Base-by-base conservation (phyloP, 2,113 vertebrate species). In the Camelus bactrianus region DNA sequence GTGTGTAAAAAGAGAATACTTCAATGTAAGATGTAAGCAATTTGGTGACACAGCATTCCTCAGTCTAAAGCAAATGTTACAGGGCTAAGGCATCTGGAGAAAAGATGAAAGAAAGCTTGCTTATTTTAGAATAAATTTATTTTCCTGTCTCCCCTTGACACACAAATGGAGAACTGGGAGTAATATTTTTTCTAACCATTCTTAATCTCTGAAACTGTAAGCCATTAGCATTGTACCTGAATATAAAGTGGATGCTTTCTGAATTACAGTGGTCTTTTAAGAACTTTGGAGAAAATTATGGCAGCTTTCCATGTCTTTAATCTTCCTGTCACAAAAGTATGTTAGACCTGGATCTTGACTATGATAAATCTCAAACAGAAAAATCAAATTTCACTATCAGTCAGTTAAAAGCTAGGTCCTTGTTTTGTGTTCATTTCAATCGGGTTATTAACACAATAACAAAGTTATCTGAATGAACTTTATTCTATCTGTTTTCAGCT, bases 311-410 rank as follows among this genome's bases (percentile, higher is more conserved):
- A 96, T 84, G 81, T 98, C 93, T 98, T 98, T 98, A 98, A 98
- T 98, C 98, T 98, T 98, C 98, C 97, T 98, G 97, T 98, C 98
- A 98, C 52, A 97, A 97, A 98, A 60, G 84, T 98, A 96, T 97
- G 70, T 95, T 97, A 97, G 96, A 93, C n/a, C 64, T 97, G 70
- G 60, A 91, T 98, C 94, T 96, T 98, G 87, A 97, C 98, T 98
- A 91, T 95, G 96, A 98, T 97, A 95, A 81, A 96, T 98, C 98
- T 98, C 93, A 97, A 75, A 94, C 52, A 97, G 75, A 97, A 92
- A 98, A 98, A 97, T 88, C 96, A 95, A 94, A 98, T 94, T 92
- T 97, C 30, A 48, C 84, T 97, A 93, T 95, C 97, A 98, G 96
- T 97, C 97, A 92, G 64, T 89, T 98, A 97, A 98, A 98, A 98